A percentile compares a stretch with the other conserved stretches of the same genome.
phyloP scores from a whole-genome alignment of 2,888 invertebrate species.

The Sicus ferrugineus region DNA sequence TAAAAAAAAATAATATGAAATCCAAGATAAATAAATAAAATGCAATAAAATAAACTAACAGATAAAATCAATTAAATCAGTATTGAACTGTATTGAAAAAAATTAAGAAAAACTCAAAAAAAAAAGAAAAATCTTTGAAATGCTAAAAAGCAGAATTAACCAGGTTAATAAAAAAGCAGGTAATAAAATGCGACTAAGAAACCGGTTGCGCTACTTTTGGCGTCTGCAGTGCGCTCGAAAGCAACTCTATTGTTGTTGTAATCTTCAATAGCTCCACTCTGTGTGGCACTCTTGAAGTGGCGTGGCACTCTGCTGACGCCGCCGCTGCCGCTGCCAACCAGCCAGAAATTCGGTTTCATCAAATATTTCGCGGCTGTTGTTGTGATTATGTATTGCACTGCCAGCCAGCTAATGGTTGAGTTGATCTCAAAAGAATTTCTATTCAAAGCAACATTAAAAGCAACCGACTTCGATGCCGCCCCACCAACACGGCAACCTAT shows the following conservation, averaged over 20 bases:
- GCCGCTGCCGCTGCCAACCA: not conserved
- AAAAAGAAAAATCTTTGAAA: not conserved
- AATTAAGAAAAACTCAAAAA: not conserved
- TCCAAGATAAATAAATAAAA: no score
- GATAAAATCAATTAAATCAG: no score
- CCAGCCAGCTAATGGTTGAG: not conserved
- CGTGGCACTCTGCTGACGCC: not conserved
- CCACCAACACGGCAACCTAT: slow-evolving; percentile 1
- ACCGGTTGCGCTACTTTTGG: slow-evolving; percentile 14
- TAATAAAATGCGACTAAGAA: slow-evolving; percentile 6
- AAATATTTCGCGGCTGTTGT: not conserved
- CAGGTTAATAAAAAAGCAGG: slow-evolving; percentile 5
- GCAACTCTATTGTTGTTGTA: slow-evolving; percentile 10
- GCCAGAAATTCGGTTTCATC: not conserved
- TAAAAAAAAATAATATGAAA: no score
- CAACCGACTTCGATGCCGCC: not conserved
- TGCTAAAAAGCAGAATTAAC: not conserved
- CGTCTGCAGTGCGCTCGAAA: not conserved
- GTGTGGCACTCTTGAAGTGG: not conserved
- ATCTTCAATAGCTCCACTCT: not conserved
- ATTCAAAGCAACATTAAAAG: not conserved
- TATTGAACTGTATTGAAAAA: no score
- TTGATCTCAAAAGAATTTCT: not conserved
- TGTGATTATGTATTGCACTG: not conserved
- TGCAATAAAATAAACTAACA: no score